Percentiles rank a stretch among this genome's conserved stretches.
Evolutionary conservation across 2,888 invertebrate genomes (phyloP).

Genomic region (Rhagium mordax): DNA sequence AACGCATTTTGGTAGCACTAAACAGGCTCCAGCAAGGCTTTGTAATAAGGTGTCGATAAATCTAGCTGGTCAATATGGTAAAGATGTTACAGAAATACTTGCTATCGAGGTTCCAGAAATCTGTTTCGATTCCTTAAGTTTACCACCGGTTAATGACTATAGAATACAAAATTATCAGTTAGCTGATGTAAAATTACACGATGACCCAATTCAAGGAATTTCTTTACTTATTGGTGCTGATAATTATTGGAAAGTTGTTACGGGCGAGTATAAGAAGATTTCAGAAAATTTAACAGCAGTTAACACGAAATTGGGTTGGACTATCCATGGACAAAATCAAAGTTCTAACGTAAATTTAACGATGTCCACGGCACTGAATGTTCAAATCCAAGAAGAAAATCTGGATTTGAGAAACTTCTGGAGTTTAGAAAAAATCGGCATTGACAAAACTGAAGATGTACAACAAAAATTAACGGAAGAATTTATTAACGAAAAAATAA

Average conservation of each 20-base stretch:
- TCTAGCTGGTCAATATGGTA: too few relatives aligned
- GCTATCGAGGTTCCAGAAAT: too few relatives aligned
- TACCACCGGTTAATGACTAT: too few relatives aligned
- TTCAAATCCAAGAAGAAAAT: neutral
- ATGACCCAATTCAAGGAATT: too few relatives aligned
- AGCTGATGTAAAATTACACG: too few relatives aligned
- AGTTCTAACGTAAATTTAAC: neutral
- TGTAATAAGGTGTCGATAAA: too few relatives aligned
- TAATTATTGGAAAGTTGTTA: neutral
- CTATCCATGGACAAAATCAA: neutral
- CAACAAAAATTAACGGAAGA: neutral
- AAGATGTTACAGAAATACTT: too few relatives aligned
- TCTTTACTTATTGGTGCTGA: too few relatives aligned
- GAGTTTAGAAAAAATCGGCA: neutral
- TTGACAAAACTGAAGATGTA: neutral
- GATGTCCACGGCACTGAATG: neutral
- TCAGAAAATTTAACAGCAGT: neutral
- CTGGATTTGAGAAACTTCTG: neutral
- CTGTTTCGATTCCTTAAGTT: too few relatives aligned
- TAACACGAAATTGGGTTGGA: neutral
- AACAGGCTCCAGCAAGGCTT: too few relatives aligned
- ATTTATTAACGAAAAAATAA: slow-evolving; percentile 1
- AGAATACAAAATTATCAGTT: too few relatives aligned
- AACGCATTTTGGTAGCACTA: too few relatives aligned
- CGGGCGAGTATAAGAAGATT: neutral